These are phyloP conservation scores for Neoaliturus tenellus DNA, from an alignment of 2,888 invertebrate species.

Conservation along the genomic window DNA sequence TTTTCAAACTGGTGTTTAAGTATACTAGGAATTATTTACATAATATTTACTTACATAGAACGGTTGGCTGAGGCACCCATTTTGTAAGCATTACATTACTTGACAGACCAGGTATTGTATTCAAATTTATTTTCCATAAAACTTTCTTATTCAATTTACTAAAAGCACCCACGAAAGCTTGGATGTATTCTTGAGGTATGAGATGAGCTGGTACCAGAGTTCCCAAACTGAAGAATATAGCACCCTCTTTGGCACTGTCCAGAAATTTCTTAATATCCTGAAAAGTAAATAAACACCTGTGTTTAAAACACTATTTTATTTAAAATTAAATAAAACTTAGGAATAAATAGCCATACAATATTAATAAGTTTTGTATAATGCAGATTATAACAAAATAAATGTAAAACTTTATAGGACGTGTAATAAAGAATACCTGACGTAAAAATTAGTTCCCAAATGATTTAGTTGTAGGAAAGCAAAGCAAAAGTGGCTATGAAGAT, in stretches of 20 bases:
- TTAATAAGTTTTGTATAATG: too few species aligned
- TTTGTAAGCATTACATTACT: slow-evolving; percentile 18
- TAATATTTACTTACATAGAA: slow-evolving; percentile 54
- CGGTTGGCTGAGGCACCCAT: slow-evolving; percentile 61
- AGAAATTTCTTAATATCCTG: slow-evolving; percentile 27
- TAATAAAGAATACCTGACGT: too few species aligned
- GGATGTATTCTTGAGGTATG: not conserved
- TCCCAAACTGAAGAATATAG: slow-evolving; percentile 35
- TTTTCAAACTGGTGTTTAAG: too few species aligned
- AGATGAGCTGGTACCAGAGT: slow-evolving; percentile 7
- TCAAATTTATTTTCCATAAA: slow-evolving; percentile 24
- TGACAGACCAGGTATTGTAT: not conserved
- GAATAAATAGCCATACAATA: too few species aligned
- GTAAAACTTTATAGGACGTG: too few species aligned
- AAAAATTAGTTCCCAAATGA: too few species aligned
- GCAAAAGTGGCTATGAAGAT: too few species aligned
- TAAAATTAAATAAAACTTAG: too few species aligned
- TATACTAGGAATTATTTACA: too few species aligned
- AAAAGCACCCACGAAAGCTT: slow-evolving; percentile 1
- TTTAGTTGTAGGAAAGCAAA: too few species aligned
- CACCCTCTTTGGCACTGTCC: slow-evolving; percentile 25
- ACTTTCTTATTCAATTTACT: slow-evolving; percentile 4
- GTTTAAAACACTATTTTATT: too few species aligned
- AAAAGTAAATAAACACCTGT: not conserved
- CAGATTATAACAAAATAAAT: too few species aligned